These are phyloP conservation scores for Pheosia gnoma DNA, from an alignment of 2,888 invertebrate species.

Conservation along the genomic window DNA sequence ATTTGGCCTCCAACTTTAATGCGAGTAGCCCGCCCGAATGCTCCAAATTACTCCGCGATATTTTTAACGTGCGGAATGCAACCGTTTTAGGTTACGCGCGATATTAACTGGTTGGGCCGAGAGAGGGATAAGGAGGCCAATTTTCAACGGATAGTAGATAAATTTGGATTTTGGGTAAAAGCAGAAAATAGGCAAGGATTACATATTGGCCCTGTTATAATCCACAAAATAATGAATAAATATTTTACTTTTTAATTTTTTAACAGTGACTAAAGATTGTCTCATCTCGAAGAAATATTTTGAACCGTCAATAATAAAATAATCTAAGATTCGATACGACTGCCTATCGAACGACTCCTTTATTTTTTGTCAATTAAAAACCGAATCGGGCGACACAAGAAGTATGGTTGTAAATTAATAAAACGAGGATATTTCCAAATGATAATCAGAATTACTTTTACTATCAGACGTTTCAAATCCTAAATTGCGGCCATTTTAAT, in stretches of 20 bases:
- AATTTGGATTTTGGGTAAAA: constrained; percentile 21
- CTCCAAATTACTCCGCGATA: constrained; percentile 81
- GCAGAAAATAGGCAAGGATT: background rate
- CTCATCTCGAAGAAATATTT: no score
- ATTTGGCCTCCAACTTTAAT: constrained; percentile 80
- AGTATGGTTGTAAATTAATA: no score
- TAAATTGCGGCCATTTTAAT: constrained; percentile 41
- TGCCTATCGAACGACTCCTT: no score
- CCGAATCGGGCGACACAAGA: no score
- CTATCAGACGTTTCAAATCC: constrained; percentile 35
- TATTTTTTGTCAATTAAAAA: no score
- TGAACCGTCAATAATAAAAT: no score
- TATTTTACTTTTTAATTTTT: no score
- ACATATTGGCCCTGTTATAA: background rate
- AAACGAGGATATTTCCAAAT: background rate
- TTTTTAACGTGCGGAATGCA: constrained; percentile 82
- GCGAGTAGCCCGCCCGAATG: constrained; percentile 75
- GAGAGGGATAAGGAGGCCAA: constrained; percentile 57
- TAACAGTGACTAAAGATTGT: no score
- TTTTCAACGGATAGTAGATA: constrained; percentile 45
- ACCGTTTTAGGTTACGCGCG: constrained; percentile 74
- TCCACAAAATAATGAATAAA: no score
- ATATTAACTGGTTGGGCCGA: constrained; percentile 66
- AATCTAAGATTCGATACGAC: no score
- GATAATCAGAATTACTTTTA: constrained; percentile 19